A percentile compares a stretch with the other conserved stretches of the same genome.
Conservation (phyloP, 1,140 invertebrate species). For the Sycobia sp. region DNA sequence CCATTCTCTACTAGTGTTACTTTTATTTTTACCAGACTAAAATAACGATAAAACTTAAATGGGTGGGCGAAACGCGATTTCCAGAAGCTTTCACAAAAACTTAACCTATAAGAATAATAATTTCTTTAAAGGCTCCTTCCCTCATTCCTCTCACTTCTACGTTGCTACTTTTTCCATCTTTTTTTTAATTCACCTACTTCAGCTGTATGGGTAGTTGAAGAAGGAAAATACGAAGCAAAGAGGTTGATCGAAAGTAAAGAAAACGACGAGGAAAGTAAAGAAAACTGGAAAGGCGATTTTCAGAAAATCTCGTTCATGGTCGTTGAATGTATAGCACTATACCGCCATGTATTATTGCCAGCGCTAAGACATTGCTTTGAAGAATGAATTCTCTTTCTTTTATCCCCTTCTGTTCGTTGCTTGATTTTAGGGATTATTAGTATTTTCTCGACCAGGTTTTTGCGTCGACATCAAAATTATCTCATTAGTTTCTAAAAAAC, state of each 20-base stretch:
- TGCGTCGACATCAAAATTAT: no score
- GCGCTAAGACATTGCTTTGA: no score
- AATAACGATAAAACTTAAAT: constrained; percentile 18
- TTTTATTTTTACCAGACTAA: no score
- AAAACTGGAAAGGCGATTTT: constrained; percentile 20
- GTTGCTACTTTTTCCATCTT: background rate
- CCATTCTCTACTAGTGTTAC: background rate
- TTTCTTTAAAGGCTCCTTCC: background rate
- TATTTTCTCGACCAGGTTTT: no score
- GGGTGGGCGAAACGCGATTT: constrained; percentile 9
- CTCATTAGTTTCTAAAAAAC: no score
- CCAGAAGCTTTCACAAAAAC: constrained; percentile 12
- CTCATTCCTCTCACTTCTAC: background rate
- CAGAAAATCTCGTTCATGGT: no score
- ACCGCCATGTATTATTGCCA: no score
- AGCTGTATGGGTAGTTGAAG: background rate
- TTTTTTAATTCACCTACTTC: constrained; percentile 1
- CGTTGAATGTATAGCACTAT: no score
- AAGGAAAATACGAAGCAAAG: background rate
- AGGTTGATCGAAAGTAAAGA: background rate
- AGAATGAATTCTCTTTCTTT: no score
- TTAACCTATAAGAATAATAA: constrained; percentile 20
- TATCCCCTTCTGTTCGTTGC: no score
- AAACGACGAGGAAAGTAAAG: background rate
- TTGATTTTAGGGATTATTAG: no score